phyloP scores from a whole-genome alignment of 2,888 invertebrate species.

The Gymnosoma rotundatum region DNA sequence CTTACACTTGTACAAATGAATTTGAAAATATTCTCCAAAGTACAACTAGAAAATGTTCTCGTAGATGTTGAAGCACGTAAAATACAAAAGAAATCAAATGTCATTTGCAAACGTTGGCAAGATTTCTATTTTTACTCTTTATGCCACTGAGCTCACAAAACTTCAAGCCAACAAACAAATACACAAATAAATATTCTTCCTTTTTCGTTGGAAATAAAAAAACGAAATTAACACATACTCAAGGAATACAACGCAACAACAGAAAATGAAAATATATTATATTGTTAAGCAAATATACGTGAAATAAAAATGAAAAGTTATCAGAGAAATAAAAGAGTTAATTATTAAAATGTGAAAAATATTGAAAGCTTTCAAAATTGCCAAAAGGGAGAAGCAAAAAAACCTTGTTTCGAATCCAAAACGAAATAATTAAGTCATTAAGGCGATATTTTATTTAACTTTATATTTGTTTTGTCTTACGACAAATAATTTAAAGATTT shows the following conservation, averaged over 20 bases:
- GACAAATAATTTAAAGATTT: too few species aligned
- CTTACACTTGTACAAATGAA: slow-evolving; percentile 16
- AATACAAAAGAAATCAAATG: slow-evolving; percentile 75
- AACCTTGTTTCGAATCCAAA: too few species aligned
- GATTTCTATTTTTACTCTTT: slow-evolving; percentile 32
- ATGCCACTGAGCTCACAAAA: slow-evolving; percentile 59
- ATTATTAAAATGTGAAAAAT: background rate
- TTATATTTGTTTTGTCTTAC: too few species aligned
- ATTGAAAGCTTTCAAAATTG: too few species aligned
- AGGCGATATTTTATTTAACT: too few species aligned
- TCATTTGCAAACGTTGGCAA: slow-evolving; percentile 74
- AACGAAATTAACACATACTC: slow-evolving; percentile 59
- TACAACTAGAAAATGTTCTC: slow-evolving; percentile 25
- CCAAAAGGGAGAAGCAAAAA: too few species aligned
- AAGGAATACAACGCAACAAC: slow-evolving; percentile 25
- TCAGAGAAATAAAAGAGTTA: slow-evolving; percentile 10
- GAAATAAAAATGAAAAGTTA: slow-evolving; percentile 31
- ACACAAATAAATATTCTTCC: slow-evolving; percentile 59
- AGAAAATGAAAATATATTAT: slow-evolving; percentile 51
- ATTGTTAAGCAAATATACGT: slow-evolving; percentile 29
- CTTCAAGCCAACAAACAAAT: slow-evolving; percentile 38
- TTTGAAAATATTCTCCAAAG: slow-evolving; percentile 3
- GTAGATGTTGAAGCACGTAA: slow-evolving; percentile 58
- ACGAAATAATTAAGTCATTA: too few species aligned
- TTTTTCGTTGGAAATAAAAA: slow-evolving; percentile 1